Percentiles rank a stretch among this genome's conserved stretches.
Evolutionary conservation across 2,797 vertebrate genomes (phyloP).

Genomic region (Anniella stebbinsi): DNA sequence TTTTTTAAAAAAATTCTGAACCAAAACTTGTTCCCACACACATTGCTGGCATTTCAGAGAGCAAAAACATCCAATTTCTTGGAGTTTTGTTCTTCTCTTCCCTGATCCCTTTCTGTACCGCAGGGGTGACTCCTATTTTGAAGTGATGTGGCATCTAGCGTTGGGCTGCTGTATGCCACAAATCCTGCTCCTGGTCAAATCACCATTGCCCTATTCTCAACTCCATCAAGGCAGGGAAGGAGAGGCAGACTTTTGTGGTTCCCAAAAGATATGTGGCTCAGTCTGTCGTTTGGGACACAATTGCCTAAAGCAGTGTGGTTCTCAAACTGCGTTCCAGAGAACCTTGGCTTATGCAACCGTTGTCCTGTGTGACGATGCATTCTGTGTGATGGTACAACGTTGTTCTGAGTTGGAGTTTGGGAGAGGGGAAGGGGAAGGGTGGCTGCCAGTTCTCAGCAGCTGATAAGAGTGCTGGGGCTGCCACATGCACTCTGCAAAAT

Average conservation of each 20-base stretch:
- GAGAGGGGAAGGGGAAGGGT: too few relatives aligned
- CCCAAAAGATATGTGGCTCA: background rate
- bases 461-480: background rate
- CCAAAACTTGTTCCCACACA: conserved; percentile 53
- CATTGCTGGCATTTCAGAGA: conserved; percentile 66
- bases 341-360: background rate
- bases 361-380: too few relatives aligned
- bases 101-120: background rate
- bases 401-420: background rate
- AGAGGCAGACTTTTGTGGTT: background rate
- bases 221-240: background rate
- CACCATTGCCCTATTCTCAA: too few relatives aligned
- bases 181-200: background rate
- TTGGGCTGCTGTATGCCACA: background rate
- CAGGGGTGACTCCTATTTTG: background rate
- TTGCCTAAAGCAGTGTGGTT: background rate
- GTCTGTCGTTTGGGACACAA: background rate
- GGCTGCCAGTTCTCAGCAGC: background rate
- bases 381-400: too few relatives aligned
- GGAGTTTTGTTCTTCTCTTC: conserved; percentile 32
- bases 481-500: too few relatives aligned
- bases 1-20: conserved; percentile 6
- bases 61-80: conserved; percentile 32
- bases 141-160: background rate
- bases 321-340: background rate